These are phyloP conservation scores for Eumacrocentrus americanus DNA, from an alignment of 2,888 invertebrate genomes.

Conservation along the genomic window DNA sequence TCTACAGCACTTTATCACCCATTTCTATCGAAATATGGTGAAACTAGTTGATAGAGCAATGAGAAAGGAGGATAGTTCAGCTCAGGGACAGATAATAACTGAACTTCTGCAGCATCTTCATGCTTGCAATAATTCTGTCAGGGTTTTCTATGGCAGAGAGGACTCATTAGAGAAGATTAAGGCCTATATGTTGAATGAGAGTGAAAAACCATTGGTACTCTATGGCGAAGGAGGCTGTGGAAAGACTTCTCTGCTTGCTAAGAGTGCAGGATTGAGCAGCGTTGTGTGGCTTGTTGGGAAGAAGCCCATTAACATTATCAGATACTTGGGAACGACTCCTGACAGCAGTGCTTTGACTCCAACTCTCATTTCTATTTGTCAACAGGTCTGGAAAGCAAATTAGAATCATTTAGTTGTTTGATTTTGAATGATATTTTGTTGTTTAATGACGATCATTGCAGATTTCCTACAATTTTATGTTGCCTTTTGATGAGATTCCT, in stretches of 20 bases:
- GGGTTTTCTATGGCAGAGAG: conserved; percentile 92
- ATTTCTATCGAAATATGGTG: conserved; percentile 91
- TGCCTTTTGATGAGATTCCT: conserved; percentile 92
- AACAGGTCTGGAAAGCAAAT: conserved; percentile 74
- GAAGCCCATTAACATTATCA: conserved; percentile 83
- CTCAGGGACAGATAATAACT: conserved; percentile 91
- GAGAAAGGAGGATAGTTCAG: conserved; percentile 93
- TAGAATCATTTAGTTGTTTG: background rate
- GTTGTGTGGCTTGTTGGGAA: conserved; percentile 75
- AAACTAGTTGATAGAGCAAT: conserved; percentile 93
- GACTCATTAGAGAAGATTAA: conserved; percentile 81
- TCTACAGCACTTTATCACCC: conserved; percentile 89
- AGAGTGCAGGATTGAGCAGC: conserved; percentile 83
- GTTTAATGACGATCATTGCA: conserved; percentile 54
- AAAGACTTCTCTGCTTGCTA: conserved; percentile 93
- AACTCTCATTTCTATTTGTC: conserved; percentile 92
- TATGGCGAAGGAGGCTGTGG: conserved; percentile 98
- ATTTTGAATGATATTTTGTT: conserved; percentile 10
- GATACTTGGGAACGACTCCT: conserved; percentile 96
- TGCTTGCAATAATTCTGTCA: conserved; percentile 91
- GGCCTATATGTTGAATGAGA: conserved; percentile 81
- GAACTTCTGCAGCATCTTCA: conserved; percentile 95
- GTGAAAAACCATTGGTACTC: conserved; percentile 87
- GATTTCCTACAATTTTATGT: conserved; percentile 90
- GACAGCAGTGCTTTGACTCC: conserved; percentile 95